A percentile compares a stretch with the other conserved stretches of the same genome.
Conservation (phyloP, 2,113 vertebrate species). For the Passer domesticus region DNA sequence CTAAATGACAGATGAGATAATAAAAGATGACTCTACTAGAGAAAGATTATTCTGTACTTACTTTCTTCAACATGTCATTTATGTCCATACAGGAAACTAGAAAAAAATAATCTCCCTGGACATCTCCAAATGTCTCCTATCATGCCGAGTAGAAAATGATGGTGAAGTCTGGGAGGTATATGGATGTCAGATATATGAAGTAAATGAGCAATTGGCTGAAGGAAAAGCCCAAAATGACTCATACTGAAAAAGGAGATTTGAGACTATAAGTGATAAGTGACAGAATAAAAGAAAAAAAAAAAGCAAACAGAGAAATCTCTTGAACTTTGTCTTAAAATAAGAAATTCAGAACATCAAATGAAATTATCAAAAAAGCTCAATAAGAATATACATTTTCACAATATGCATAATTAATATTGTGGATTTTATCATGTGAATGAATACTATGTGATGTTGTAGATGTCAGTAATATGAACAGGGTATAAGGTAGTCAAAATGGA, state of each 20-base stretch:
- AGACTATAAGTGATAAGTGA: not conserved
- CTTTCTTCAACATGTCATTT: not conserved
- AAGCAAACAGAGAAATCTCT: not conserved
- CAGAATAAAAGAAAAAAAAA: not conserved
- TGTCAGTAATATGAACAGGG: not conserved
- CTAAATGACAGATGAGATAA: slow-evolving; percentile 4
- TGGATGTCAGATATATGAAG: not conserved
- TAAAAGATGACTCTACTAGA: not conserved
- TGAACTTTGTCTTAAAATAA: not conserved
- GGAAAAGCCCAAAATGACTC: not conserved
- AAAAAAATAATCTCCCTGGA: not conserved
- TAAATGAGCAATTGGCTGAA: not conserved
- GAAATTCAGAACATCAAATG: not conserved
- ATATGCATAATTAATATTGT: not conserved
- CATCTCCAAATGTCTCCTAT: not conserved
- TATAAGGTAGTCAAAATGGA: not conserved
- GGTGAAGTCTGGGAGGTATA: not conserved
- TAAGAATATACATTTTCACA: not conserved
- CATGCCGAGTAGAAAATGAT: not conserved
- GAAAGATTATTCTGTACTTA: not conserved
- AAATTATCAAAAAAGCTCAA: not conserved
- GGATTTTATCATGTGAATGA: not conserved
- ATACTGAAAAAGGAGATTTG: not conserved
- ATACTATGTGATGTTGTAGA: not conserved
- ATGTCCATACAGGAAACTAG: not conserved